Evolutionary conservation across 2,888 invertebrate genomes (phyloP).

Genomic region (Rhimphoctona megacephalus): DNA sequence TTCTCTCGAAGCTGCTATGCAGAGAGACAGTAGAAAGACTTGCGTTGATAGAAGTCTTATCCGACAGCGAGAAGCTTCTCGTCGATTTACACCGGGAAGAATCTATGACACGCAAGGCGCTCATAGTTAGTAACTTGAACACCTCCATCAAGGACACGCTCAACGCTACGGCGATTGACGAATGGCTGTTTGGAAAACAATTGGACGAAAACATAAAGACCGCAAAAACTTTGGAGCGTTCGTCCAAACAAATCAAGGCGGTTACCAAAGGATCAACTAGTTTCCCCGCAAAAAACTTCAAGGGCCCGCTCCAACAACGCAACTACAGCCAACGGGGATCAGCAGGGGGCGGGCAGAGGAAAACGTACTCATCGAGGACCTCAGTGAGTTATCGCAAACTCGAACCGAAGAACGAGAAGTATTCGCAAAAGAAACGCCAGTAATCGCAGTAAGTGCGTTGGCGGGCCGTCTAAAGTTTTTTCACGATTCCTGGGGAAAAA

Average conservation of each 20-base stretch:
- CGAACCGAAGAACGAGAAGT: slow-evolving; percentile 39
- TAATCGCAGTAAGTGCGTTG: slow-evolving; percentile 45
- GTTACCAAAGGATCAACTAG: slow-evolving; percentile 28
- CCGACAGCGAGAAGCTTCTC: slow-evolving; percentile 54
- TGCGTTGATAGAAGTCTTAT: slow-evolving; percentile 47
- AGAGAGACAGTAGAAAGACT: slow-evolving; percentile 35
- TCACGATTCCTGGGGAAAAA: slow-evolving; percentile 25
- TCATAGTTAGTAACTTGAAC: no score
- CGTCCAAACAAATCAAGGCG: slow-evolving; percentile 55
- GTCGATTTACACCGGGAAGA: slow-evolving; percentile 66
- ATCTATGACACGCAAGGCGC: no score
- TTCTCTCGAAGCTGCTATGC: slow-evolving; percentile 56
- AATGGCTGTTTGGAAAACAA: slow-evolving; percentile 64
- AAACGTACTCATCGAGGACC: slow-evolving; percentile 29
- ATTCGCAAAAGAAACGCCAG: slow-evolving; percentile 49
- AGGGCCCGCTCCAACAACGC: slow-evolving; percentile 55
- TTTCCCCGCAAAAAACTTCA: slow-evolving; percentile 66
- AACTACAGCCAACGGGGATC: slow-evolving; percentile 32
- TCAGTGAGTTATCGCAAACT: slow-evolving; percentile 35
- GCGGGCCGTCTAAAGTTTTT: slow-evolving; percentile 51
- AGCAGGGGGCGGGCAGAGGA: slow-evolving; percentile 43
- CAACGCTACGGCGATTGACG: slow-evolving; percentile 54
- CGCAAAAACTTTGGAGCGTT: slow-evolving; percentile 54
- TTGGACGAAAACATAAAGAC: slow-evolving; percentile 55
- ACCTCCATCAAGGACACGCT: no score